Conservation (phyloP, 2,888 invertebrate species). For the Coenonympha arcania region DNA sequence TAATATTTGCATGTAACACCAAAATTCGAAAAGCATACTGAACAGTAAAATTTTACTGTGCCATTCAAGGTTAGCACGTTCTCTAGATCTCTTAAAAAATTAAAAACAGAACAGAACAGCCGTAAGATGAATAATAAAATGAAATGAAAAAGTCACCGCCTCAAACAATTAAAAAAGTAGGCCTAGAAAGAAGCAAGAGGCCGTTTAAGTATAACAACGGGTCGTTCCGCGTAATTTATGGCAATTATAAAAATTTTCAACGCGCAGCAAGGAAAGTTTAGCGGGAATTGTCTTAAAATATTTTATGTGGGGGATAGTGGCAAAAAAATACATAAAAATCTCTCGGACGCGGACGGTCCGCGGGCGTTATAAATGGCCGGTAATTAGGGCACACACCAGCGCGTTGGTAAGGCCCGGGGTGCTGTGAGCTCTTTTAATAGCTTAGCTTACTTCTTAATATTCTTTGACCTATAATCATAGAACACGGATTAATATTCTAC, state of each 20-base stretch:
- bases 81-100: background rate
- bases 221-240: slow-evolving; percentile 34
- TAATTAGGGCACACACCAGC: slow-evolving; percentile 60
- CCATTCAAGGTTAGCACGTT: too few relatives aligned
- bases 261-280: slow-evolving; percentile 36
- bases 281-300: slow-evolving; percentile 49
- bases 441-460: too few relatives aligned
- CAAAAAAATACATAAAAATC: slow-evolving; percentile 62
- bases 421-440: slow-evolving; percentile 31
- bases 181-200: slow-evolving; percentile 14
- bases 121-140: slow-evolving; percentile 21
- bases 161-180: slow-evolving; percentile 22
- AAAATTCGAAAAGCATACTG: too few relatives aligned
- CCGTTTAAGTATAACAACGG: slow-evolving; percentile 25
- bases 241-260: slow-evolving; percentile 36
- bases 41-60: too few relatives aligned
- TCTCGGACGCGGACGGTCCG: slow-evolving; percentile 55
- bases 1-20: too few relatives aligned
- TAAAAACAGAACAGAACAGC: slow-evolving; percentile 37
- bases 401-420: slow-evolving; percentile 27
- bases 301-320: slow-evolving; percentile 43
- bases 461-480: too few relatives aligned
- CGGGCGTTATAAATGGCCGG: slow-evolving; percentile 63
- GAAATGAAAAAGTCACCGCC: slow-evolving; percentile 9
- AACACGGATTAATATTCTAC: too few relatives aligned